Conservation (phyloP, 1,140 invertebrate species). For the Brachionus sp. region DNA sequence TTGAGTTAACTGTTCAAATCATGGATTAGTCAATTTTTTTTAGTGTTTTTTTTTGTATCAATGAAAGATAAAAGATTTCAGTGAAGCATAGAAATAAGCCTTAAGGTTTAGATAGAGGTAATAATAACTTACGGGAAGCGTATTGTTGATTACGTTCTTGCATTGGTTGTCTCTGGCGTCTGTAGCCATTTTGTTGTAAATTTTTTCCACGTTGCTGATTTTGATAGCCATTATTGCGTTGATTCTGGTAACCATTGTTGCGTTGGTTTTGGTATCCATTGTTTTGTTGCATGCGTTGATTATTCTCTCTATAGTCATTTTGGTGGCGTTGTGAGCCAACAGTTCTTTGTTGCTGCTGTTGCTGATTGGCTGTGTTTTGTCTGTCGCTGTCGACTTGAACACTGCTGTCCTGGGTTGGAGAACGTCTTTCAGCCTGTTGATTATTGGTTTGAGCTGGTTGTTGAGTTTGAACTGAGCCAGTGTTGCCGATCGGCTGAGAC, state of each 20-base stretch:
- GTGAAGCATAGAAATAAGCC: constrained; percentile 32
- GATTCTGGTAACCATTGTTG: constrained; percentile 32
- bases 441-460: not conserved
- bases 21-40: not conserved
- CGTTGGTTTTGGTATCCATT: constrained; percentile 17
- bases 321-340: constrained; percentile 16
- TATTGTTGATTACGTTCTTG: constrained; percentile 14
- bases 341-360: constrained; percentile 16
- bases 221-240: constrained; percentile 23
- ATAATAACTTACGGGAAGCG: not conserved
- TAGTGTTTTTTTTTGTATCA: not conserved
- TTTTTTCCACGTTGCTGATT: not conserved
- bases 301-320: not conserved
- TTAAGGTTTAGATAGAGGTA: not conserved
- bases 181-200: constrained; percentile 34
- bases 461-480: not conserved
- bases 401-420: constrained; percentile 45
- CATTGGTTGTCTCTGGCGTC: constrained; percentile 32
- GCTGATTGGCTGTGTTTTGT: not conserved
- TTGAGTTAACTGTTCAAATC: constrained; percentile 28
- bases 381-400: constrained; percentile 36
- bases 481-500: not conserved
- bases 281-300: constrained; percentile 13
- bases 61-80: not conserved
- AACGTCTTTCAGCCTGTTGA: not conserved